A percentile compares a stretch with the other conserved stretches of the same genome.
Evolutionary conservation across 2,797 vertebrate species (phyloP).

Genomic region (Hoplostethus atlanticus): DNA sequence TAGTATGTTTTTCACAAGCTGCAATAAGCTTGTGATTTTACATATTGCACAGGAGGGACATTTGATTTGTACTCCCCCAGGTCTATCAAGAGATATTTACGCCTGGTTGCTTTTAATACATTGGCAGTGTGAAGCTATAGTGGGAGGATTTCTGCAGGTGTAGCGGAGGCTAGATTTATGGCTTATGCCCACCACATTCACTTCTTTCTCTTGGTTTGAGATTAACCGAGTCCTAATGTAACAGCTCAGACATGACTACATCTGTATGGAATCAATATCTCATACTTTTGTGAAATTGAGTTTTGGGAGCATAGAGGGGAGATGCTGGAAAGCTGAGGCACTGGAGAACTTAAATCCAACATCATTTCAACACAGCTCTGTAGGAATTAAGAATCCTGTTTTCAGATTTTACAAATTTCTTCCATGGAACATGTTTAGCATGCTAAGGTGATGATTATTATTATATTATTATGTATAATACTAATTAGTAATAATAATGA

Average conservation of each 20-base stretch:
- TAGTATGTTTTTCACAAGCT: constrained; percentile 29
- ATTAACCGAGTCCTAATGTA: constrained; percentile 78
- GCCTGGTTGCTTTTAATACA: constrained; percentile 79
- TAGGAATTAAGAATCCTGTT: constrained; percentile 29
- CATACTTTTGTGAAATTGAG: constrained; percentile 80
- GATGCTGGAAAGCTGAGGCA: constrained; percentile 8
- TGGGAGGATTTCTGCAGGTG: constrained; percentile 65
- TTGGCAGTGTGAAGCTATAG: constrained; percentile 48
- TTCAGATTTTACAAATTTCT: constrained; percentile 11
- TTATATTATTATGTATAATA: too few relatives aligned
- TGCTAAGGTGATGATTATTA: background rate
- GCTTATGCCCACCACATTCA: constrained; percentile 47
- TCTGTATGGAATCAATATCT: constrained; percentile 82
- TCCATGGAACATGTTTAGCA: background rate
- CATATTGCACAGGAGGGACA: constrained; percentile 57
- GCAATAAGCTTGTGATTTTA: constrained; percentile 60
- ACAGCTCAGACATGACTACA: constrained; percentile 74
- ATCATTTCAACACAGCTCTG: constrained; percentile 30
- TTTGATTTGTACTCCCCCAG: constrained; percentile 67
- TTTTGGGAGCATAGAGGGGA: constrained; percentile 56
- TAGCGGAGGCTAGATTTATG: constrained; percentile 74
- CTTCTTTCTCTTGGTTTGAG: constrained; percentile 63
- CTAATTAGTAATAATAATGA: too few relatives aligned
- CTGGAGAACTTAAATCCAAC: constrained; percentile 33
- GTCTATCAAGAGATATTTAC: constrained; percentile 73